phyloP scores from a whole-genome alignment of 1,140 invertebrate species.

The Ostrea edulis region DNA sequence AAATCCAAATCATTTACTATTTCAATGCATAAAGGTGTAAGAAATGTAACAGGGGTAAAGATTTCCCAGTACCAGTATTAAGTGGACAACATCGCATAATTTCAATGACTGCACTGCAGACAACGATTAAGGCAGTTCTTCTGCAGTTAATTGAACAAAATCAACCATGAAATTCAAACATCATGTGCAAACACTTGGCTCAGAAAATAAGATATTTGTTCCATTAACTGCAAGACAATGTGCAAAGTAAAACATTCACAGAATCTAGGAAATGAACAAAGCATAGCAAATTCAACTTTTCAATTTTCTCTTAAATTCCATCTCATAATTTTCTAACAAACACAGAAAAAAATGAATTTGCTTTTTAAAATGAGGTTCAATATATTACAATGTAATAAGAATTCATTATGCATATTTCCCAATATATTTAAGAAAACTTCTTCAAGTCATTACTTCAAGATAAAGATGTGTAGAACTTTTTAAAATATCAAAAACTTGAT shows the following conservation, averaged over 20 bases:
- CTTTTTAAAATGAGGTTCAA: slow-evolving; percentile 26
- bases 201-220: not conserved
- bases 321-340: not conserved
- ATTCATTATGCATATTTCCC: not conserved
- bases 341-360: not conserved
- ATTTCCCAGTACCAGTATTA: not conserved
- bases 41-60: no score
- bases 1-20: no score
- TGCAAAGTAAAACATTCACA: not conserved
- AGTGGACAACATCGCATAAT: not conserved
- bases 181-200: not conserved
- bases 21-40: no score
- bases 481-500: no score
- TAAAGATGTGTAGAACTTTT: not conserved
- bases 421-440: not conserved
- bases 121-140: not conserved
- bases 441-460: slow-evolving; percentile 1
- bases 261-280: not conserved
- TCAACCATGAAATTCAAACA: not conserved
- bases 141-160: not conserved
- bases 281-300: slow-evolving; percentile 16
- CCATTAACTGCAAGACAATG: slow-evolving; percentile 17
- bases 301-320: not conserved
- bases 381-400: not conserved
- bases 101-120: slow-evolving; percentile 3